Evolutionary conservation across 2,797 vertebrate genomes (phyloP), one percentile per base, ranked within the genome.

Genomic region (Nyctalus aviator): DNA sequence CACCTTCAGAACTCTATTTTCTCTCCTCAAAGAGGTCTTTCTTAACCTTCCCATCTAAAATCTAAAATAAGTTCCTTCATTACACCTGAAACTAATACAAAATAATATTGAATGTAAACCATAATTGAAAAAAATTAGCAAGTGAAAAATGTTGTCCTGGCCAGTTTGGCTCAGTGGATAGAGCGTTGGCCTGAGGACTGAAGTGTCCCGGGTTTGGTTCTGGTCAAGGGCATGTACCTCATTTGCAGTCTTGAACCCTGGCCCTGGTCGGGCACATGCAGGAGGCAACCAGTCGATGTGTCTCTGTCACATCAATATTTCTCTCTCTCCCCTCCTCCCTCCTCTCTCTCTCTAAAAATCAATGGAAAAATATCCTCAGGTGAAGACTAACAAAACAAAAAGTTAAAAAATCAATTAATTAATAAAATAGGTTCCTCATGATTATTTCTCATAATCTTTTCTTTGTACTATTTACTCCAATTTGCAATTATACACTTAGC

Each of bases 11-110:
- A 64, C 53, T 93, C 20, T 27, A 41, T 32, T 20, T 32, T 27
- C 59, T 69, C 13, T 57, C 32, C 27, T 77, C 69, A 25, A 23
- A 71, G 35, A 88, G 30, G 12, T 10, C 21, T 57, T 77, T 77
- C 35, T 76, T 86, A 88, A 86, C 25, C 23, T 85, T 69, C 41
- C 8, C 35, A 62, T 53, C 50, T 85, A 84, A 85, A 94, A 64
- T 30, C 46, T 75, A 71, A 71, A 71, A 41, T 71, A 73, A 15
- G 44, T 75, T 68, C n/a, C 30, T n/a, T 53, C 11, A 14, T 23
- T 53, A 32, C 3, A 32, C 30, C 48, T 32, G n/a, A 53, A 76
- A 76, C 6, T 77, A 77, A 23, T 35, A 23, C n/a, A 53, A 77
- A 53, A 35, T 77, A 77, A 35, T 53, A 77, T 15, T 53, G n/a